Conservation (phyloP, 2,113 vertebrate genomes). For the Psephotus haematonotus region DNA sequence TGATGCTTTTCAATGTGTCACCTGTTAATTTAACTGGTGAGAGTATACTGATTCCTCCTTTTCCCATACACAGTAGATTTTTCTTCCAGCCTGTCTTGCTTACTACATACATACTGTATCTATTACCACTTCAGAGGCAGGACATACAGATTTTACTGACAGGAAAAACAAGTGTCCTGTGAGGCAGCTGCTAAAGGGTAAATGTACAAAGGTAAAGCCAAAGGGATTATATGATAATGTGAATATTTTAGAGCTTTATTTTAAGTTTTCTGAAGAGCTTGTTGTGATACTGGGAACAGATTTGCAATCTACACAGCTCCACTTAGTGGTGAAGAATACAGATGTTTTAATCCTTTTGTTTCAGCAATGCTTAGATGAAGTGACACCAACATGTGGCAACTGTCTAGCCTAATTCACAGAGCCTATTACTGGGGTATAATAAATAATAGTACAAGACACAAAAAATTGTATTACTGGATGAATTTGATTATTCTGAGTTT, state of each 20-base stretch:
- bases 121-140: background rate
- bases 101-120: background rate
- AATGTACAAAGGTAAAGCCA: background rate
- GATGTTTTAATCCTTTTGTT: background rate
- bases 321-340: background rate
- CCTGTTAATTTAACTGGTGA: background rate
- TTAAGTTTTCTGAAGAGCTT: background rate
- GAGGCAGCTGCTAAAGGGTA: background rate
- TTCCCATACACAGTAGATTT: background rate
- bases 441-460: background rate
- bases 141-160: background rate
- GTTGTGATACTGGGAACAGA: background rate
- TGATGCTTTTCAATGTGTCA: background rate
- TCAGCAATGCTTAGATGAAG: background rate
- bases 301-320: background rate
- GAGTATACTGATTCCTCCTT: background rate
- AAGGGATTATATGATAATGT: background rate
- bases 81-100: background rate
- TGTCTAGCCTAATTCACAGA: background rate
- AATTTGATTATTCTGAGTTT: background rate
- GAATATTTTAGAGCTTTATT: background rate
- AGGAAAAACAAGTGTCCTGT: background rate
- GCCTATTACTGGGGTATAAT: background rate
- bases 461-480: background rate
- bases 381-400: background rate